These are phyloP conservation scores for Dipodomys stephensi DNA, from an alignment of 2,113 vertebrate species.

Conservation along the genomic window DNA sequence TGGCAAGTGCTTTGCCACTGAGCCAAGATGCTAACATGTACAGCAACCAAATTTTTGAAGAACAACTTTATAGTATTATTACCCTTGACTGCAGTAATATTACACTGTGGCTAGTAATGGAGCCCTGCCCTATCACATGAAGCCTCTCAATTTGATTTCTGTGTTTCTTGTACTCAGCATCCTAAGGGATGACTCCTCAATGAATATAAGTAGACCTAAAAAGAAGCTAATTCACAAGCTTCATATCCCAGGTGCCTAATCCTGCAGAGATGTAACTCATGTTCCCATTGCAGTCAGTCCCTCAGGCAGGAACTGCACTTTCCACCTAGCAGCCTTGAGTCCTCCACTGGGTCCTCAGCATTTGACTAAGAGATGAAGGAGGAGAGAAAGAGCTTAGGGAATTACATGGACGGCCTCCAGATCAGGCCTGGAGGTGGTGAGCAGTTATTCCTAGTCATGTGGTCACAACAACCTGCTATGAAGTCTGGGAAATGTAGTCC, in stretches of 20 bases:
- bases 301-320: not conserved
- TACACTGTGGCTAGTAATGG: not conserved
- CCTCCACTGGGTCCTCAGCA: not conserved
- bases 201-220: not conserved
- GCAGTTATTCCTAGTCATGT: not conserved
- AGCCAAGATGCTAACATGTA: not conserved
- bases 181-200: not conserved
- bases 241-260: not conserved
- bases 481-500: conserved; percentile 22
- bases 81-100: not conserved
- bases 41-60: conserved; percentile 3
- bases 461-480: not conserved
- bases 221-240: not conserved
- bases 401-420: not conserved
- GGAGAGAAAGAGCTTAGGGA: not conserved
- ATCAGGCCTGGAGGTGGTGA: not conserved
- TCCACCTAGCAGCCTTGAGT: not conserved
- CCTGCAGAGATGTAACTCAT: not conserved
- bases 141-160: not conserved
- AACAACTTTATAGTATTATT: not conserved
- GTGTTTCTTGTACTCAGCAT: not conserved
- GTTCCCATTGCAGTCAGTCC: not conserved
- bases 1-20: too few species aligned
- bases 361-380: not conserved
- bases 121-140: too few species aligned